phyloP scores from a whole-genome alignment of 2,797 vertebrate species.

The Sciurus carolinensis region DNA sequence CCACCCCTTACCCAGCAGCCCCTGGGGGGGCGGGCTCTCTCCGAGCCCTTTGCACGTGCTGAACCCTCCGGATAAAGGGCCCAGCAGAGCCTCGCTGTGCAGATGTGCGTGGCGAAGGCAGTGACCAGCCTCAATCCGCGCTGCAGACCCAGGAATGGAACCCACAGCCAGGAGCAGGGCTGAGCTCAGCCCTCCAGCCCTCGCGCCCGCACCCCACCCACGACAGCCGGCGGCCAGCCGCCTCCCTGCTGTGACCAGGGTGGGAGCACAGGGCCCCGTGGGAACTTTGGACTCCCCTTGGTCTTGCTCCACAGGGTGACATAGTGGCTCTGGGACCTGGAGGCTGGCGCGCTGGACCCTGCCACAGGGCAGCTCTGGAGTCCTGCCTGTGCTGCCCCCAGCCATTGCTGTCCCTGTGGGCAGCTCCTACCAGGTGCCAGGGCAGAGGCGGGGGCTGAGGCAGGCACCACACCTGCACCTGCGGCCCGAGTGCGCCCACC shows the following conservation, averaged over 20 bases:
- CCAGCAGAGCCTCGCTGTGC: neutral
- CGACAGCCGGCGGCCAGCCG: fast-evolving
- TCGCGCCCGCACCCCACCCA: too few relatives aligned
- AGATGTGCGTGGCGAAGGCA: fast-evolving
- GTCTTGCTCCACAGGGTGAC: neutral
- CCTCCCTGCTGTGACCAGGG: neutral
- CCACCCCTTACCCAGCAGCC: neutral
- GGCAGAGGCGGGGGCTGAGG: neutral
- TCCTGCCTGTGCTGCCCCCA: fast-evolving
- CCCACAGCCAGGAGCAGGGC: neutral
- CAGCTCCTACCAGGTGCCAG: fast-evolving
- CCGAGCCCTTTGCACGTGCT: neutral
- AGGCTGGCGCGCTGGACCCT: neutral
- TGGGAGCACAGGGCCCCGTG: fast-evolving
- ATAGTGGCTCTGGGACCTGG: neutral
- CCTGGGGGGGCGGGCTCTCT: fast-evolving
- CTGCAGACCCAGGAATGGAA: neutral
- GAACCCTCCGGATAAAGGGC: too few relatives aligned
- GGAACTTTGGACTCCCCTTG: fast-evolving
- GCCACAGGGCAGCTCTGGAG: fast-evolving
- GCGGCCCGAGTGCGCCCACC: too few relatives aligned
- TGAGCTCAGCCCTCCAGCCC: neutral
- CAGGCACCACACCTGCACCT: neutral
- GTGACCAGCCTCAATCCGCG: neutral
- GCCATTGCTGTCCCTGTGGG: fast-evolving